A percentile compares a stretch with the other conserved stretches of the same genome.
Conservation (phyloP, 2,797 vertebrate genomes). For the Staurois parvus region DNA sequence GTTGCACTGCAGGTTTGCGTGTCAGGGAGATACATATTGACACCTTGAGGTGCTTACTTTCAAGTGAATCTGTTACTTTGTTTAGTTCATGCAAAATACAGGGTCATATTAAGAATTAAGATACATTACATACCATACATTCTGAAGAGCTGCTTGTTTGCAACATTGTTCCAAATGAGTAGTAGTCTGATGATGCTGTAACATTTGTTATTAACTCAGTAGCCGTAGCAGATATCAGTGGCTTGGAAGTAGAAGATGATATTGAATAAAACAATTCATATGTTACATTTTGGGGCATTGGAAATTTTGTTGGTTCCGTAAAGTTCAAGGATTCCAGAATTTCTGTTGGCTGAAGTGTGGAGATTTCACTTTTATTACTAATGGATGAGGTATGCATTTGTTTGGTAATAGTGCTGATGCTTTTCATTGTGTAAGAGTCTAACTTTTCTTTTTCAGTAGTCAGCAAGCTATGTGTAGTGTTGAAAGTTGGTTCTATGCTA, state of each 20-base stretch:
- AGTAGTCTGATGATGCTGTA: conserved; percentile 58
- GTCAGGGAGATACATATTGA: too few relatives aligned
- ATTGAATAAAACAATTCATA: conserved; percentile 46
- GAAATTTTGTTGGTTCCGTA: conserved; percentile 55
- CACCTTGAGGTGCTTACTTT: too few relatives aligned
- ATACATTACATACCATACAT: conserved; percentile 68
- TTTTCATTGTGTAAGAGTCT: conserved; percentile 53
- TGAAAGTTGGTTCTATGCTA: conserved; percentile 26
- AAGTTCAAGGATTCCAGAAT: conserved; percentile 56
- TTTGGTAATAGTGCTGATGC: conserved; percentile 57
- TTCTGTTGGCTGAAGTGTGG: conserved; percentile 53
- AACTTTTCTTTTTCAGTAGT: conserved; percentile 55
- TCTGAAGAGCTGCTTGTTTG: conserved; percentile 64
- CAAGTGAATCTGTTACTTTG: too few relatives aligned
- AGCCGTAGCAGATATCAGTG: conserved; percentile 50
- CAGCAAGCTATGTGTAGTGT: conserved; percentile 22
- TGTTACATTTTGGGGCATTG: conserved; percentile 60
- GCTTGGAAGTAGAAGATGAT: conserved; percentile 43
- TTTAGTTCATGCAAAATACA: background rate
- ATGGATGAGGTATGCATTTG: conserved; percentile 56
- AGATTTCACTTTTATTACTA: conserved; percentile 43
- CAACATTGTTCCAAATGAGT: conserved; percentile 66
- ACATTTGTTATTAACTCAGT: conserved; percentile 50
- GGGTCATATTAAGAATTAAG: background rate
- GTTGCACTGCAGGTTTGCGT: too few relatives aligned